phyloP scores from a whole-genome alignment of 2,797 vertebrate genomes.

The Ceyx erithaca region DNA sequence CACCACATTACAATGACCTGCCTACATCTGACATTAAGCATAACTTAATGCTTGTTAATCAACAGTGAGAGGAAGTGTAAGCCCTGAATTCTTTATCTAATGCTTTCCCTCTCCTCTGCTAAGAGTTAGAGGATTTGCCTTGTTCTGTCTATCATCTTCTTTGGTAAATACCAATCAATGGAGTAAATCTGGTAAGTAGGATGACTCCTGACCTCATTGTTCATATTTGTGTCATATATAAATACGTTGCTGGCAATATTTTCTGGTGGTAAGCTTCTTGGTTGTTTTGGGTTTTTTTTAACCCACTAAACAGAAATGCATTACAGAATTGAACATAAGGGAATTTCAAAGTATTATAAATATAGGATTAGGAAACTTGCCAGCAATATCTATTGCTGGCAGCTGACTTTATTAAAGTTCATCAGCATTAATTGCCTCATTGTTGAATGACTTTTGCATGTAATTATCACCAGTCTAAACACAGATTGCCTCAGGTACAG shows the following conservation, averaged over 20 bases:
- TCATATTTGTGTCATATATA: constrained; percentile 60
- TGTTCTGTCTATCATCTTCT: constrained; percentile 51
- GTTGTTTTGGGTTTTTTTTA: constrained; percentile 1
- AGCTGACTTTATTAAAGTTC: constrained; percentile 81
- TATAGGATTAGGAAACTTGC: constrained; percentile 77
- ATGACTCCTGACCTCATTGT: constrained; percentile 55
- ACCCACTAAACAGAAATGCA: constrained; percentile 70
- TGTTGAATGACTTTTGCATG: constrained; percentile 75
- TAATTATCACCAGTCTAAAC: constrained; percentile 79
- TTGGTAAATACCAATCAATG: constrained; percentile 60
- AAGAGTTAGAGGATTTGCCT: constrained; percentile 40
- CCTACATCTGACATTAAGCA: constrained; percentile 12
- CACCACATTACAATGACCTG: neutral
- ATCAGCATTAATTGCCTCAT: constrained; percentile 80
- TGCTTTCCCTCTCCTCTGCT: constrained; percentile 22
- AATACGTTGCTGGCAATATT: constrained; percentile 63
- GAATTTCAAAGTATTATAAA: constrained; percentile 75
- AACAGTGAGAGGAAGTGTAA: constrained; percentile 33
- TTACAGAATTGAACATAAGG: constrained; percentile 70
- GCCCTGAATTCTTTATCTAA: neutral
- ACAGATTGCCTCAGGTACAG: constrained; percentile 75
- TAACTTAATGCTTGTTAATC: constrained; percentile 53
- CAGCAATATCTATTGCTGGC: constrained; percentile 76
- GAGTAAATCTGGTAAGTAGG: constrained; percentile 69
- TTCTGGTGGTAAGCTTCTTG: constrained; percentile 59